phyloP scores from a whole-genome alignment of 64 coral and sea anemone genomes.

The Acropora tenuis region DNA sequence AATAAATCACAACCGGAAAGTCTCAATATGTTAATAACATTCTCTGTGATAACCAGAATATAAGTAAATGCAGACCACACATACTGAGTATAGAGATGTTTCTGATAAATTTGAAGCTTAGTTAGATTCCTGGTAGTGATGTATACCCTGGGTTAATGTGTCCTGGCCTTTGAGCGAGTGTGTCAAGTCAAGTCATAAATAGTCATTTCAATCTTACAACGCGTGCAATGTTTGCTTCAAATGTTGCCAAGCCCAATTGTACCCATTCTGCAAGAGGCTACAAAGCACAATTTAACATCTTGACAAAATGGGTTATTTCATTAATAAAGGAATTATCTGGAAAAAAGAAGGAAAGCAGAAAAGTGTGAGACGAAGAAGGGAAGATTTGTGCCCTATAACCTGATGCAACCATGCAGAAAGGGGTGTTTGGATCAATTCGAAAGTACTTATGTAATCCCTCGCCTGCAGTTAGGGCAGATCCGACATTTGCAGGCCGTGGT shows the following conservation, averaged over 20 bases:
- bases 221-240: not conserved
- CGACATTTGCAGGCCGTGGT: not conserved
- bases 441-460: not conserved
- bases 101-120: not conserved
- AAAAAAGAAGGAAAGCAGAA: not conserved
- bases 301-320: no score
- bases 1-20: not conserved
- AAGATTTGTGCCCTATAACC: not conserved
- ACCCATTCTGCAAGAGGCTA: not conserved
- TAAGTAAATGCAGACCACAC: not conserved
- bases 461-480: not conserved
- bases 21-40: not conserved
- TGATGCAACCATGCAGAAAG: not conserved
- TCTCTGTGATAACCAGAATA: not conserved
- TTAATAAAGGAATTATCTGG: no score
- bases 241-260: not conserved
- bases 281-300: not conserved
- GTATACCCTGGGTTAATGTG: not conserved
- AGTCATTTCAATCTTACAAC: not conserved
- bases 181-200: not conserved
- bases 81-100: not conserved
- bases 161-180: not conserved
- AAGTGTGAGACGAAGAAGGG: not conserved
- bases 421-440: not conserved
- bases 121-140: not conserved